These are phyloP conservation scores for Philereme vetulata DNA, from an alignment of 2,888 invertebrate species.

Conservation along the genomic window DNA sequence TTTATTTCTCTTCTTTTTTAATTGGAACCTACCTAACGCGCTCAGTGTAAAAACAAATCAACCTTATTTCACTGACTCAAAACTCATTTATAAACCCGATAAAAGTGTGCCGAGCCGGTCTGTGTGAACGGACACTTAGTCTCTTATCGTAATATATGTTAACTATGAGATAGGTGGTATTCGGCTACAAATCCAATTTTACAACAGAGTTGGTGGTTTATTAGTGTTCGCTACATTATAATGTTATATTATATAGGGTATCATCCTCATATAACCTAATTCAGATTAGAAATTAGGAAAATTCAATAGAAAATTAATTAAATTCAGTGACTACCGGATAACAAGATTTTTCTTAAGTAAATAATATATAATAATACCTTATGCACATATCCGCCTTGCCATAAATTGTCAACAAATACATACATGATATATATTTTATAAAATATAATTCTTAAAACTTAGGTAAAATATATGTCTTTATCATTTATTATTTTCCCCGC, in stretches of 20 bases:
- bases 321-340: slow-evolving; percentile 13
- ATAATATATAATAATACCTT: slow-evolving; percentile 1
- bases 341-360: slow-evolving; percentile 4
- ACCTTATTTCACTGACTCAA: no score
- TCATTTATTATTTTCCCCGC: slow-evolving; percentile 6
- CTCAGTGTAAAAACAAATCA: no score
- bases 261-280: slow-evolving; percentile 1
- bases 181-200: neutral
- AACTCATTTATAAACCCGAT: no score
- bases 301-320: slow-evolving; percentile 1
- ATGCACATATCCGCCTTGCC: slow-evolving; percentile 21
- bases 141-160: no score
- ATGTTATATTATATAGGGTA: neutral
- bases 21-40: no score
- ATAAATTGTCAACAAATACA: slow-evolving; percentile 11
- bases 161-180: neutral
- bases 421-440: slow-evolving; percentile 15
- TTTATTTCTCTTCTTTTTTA: no score
- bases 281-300: slow-evolving; percentile 4
- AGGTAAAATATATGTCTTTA: slow-evolving; percentile 7
- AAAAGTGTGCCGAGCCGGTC: no score
- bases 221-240: neutral
- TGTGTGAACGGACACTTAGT: no score
- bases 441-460: slow-evolving; percentile 1
- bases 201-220: neutral